phyloP scores from a whole-genome alignment of 2,113 vertebrate species.

The Salvator merianae region DNA sequence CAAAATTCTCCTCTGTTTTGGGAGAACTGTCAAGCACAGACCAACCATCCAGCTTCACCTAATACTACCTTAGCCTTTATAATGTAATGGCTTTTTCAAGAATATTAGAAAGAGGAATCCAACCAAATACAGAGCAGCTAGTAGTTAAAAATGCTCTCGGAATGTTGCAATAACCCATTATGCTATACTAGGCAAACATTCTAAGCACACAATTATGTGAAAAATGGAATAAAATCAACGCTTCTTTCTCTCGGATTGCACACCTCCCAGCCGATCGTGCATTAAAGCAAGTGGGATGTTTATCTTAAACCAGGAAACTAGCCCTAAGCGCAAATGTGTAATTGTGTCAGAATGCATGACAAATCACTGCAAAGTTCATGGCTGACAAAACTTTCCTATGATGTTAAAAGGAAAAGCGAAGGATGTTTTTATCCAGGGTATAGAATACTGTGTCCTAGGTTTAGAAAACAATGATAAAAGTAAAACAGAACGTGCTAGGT shows the following conservation, averaged over 20 bases:
- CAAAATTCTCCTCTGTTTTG: background rate
- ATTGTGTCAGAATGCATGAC: slow-evolving; percentile 56
- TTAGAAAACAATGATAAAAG: slow-evolving; percentile 35
- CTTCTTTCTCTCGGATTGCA: background rate
- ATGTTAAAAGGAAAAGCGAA: slow-evolving; percentile 39
- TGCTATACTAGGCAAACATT: background rate
- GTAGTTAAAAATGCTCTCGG: background rate
- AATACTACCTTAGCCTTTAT: background rate
- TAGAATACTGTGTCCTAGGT: slow-evolving; percentile 58
- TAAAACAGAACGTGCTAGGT: slow-evolving; percentile 44
- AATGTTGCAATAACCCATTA: background rate
- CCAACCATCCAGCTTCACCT: background rate
- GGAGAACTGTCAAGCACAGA: background rate
- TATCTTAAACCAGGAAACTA: slow-evolving; percentile 64
- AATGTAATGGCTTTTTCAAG: background rate
- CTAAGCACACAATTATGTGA: background rate
- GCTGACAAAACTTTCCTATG: slow-evolving; percentile 55
- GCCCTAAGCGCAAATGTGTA: slow-evolving; percentile 48
- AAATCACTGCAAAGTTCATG: slow-evolving; percentile 36
- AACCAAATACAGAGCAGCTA: background rate
- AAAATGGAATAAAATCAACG: background rate
- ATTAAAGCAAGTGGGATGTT: slow-evolving; percentile 51
- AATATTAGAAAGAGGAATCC: background rate
- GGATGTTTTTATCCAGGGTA: slow-evolving; percentile 67
- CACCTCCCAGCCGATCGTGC: slow-evolving; percentile 2